These are phyloP conservation scores for Phyllotreta striolata DNA, from an alignment of 2,888 invertebrate genomes.

Conservation along the genomic window DNA sequence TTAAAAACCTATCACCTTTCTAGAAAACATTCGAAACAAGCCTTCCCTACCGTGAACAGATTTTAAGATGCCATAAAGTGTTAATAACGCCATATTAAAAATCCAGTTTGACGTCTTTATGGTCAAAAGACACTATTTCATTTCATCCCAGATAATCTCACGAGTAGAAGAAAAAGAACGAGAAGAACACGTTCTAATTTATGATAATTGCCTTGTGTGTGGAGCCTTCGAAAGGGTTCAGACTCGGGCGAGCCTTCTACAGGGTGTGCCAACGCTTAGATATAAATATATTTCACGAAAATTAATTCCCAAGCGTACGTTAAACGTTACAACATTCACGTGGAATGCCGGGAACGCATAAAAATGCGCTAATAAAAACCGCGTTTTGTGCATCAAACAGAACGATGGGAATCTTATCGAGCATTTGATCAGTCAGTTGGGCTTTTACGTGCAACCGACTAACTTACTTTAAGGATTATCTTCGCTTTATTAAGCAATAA, in stretches of 20 bases:
- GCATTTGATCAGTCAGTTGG: slow-evolving; percentile 13
- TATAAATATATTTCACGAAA: too few relatives aligned
- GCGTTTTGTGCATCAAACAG: background rate
- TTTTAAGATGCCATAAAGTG: slow-evolving; percentile 44
- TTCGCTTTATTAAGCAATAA: slow-evolving; percentile 12
- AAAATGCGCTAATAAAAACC: too few relatives aligned
- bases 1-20: slow-evolving; percentile 24
- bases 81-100: slow-evolving; percentile 46
- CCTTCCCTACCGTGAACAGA: slow-evolving; percentile 38
- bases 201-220: slow-evolving; percentile 51
- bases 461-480: slow-evolving; percentile 9
- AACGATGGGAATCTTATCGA: slow-evolving; percentile 3
- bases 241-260: slow-evolving; percentile 12
- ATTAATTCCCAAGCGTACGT: too few relatives aligned
- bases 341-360: too few relatives aligned
- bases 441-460: slow-evolving; percentile 1
- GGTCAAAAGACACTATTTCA: slow-evolving; percentile 45
- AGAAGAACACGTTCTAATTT: slow-evolving; percentile 51
- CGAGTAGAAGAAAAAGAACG: slow-evolving; percentile 24
- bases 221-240: slow-evolving; percentile 14
- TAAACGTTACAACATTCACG: too few relatives aligned
- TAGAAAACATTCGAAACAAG: slow-evolving; percentile 27
- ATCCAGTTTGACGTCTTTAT: slow-evolving; percentile 49
- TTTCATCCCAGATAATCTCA: slow-evolving; percentile 37
- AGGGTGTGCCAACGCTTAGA: background rate